Percentiles rank a stretch among this genome's conserved stretches.
phyloP scores from a whole-genome alignment of 2,888 invertebrate genomes.

The Venusia cambrica region DNA sequence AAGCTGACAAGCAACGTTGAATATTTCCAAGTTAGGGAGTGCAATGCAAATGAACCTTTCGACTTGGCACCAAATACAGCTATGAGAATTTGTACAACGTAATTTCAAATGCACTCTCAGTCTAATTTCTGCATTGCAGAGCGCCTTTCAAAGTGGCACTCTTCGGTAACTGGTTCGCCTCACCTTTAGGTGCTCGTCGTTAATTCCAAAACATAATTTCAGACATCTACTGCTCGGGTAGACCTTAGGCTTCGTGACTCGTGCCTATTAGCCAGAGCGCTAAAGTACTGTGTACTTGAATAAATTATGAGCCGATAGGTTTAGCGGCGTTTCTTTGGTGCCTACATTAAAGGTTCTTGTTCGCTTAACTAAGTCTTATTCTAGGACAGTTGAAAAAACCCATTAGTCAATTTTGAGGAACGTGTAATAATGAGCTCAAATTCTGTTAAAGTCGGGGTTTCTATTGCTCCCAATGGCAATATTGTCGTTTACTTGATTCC shows the following conservation, averaged over 20 bases:
- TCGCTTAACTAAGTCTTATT: constrained; percentile 7
- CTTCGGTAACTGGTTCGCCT: constrained; percentile 22
- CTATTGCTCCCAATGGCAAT: too few species aligned
- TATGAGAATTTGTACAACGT: constrained; percentile 9
- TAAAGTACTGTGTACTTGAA: constrained; percentile 25
- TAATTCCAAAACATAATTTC: constrained; percentile 27
- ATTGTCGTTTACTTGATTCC: too few species aligned
- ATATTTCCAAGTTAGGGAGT: constrained; percentile 2
- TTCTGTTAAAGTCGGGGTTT: not conserved
- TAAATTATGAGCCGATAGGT: constrained; percentile 25
- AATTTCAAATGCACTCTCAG: constrained; percentile 7
- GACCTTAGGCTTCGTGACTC: constrained; percentile 25
- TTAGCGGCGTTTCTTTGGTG: constrained; percentile 19
- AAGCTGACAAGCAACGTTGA: too few species aligned
- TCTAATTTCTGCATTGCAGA: constrained; percentile 25
- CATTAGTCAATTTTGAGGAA: constrained; percentile 3
- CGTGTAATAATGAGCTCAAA: constrained; percentile 8
- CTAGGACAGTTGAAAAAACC: constrained; percentile 2
- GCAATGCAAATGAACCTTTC: constrained; percentile 4
- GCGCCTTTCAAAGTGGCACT: constrained; percentile 22
- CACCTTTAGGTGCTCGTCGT: constrained; percentile 23
- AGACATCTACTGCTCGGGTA: constrained; percentile 22
- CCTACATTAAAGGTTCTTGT: constrained; percentile 14
- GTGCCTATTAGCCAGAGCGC: constrained; percentile 22
- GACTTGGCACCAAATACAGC: constrained; percentile 6